Evolutionary conservation across 2,888 invertebrate species (phyloP).

Genomic region (Tetheella fluctuosa): DNA sequence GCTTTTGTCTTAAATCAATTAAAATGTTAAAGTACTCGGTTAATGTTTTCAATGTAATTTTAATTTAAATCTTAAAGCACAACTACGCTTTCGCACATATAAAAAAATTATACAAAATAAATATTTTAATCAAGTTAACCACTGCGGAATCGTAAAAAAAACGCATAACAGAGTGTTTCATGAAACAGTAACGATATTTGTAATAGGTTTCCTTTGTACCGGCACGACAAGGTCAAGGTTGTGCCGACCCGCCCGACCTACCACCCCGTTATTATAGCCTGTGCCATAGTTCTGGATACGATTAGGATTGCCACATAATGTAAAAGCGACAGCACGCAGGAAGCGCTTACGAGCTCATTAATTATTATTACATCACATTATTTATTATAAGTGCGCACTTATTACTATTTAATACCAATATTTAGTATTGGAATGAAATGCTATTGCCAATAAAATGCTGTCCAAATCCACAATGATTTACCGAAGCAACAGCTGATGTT

Average conservation of each 20-base stretch:
- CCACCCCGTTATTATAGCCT: slow-evolving; percentile 16
- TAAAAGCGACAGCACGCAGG: background rate
- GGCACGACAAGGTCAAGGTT: slow-evolving; percentile 20
- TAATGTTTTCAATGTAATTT: too few species aligned
- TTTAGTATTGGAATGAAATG: too few species aligned
- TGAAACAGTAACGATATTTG: slow-evolving; percentile 21
- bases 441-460: too few species aligned
- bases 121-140: slow-evolving; percentile 1
- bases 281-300: slow-evolving; percentile 5
- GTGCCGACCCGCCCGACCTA: slow-evolving; percentile 15
- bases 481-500: too few species aligned
- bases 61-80: too few species aligned
- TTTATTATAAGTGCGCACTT: background rate
- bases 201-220: slow-evolving; percentile 22
- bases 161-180: slow-evolving; percentile 16
- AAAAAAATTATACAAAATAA: background rate
- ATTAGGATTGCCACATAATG: slow-evolving; percentile 3
- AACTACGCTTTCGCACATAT: background rate
- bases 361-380: background rate
- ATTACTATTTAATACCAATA: too few species aligned
- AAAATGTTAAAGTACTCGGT: too few species aligned
- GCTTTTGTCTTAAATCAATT: too few species aligned
- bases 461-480: too few species aligned
- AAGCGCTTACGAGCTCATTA: background rate
- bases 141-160: slow-evolving; percentile 13